These are phyloP conservation scores for Cryptocephalus moraei DNA, from an alignment of 2,888 invertebrate genomes.

Conservation along the genomic window DNA sequence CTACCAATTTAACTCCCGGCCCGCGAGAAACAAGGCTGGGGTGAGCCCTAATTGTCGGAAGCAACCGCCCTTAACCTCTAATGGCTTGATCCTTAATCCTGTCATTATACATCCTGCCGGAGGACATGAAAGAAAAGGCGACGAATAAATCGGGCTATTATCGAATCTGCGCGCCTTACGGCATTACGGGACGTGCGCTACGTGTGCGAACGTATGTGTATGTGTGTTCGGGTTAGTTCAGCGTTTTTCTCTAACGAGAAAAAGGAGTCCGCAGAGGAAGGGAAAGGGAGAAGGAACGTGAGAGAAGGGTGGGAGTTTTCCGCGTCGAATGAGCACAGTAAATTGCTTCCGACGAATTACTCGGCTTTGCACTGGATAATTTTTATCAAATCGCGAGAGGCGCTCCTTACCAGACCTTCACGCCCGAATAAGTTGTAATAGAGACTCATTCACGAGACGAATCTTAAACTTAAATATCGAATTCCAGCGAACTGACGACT, in stretches of 20 bases:
- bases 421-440: too few species aligned
- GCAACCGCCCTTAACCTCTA: conserved; percentile 24
- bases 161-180: conserved; percentile 8
- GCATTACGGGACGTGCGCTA: not conserved
- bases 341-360: too few species aligned
- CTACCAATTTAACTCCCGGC: not conserved
- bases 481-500: too few species aligned
- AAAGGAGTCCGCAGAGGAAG: not conserved
- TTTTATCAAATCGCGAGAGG: too few species aligned
- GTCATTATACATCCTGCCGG: conserved; percentile 26
- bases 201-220: too few species aligned
- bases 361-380: too few species aligned
- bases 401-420: too few species aligned
- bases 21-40: conserved; percentile 25
- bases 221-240: not conserved
- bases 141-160: conserved; percentile 16
- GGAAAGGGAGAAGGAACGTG: too few species aligned
- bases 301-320: too few species aligned
- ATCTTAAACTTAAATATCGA: too few species aligned
- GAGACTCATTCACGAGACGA: too few species aligned
- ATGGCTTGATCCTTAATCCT: conserved; percentile 35
- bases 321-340: too few species aligned
- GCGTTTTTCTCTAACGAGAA: not conserved
- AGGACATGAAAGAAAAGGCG: conserved; percentile 11
- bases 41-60: conserved; percentile 7